Evolutionary conservation across 1,140 invertebrate species (phyloP).

Genomic region (Nylanderia fulva): DNA sequence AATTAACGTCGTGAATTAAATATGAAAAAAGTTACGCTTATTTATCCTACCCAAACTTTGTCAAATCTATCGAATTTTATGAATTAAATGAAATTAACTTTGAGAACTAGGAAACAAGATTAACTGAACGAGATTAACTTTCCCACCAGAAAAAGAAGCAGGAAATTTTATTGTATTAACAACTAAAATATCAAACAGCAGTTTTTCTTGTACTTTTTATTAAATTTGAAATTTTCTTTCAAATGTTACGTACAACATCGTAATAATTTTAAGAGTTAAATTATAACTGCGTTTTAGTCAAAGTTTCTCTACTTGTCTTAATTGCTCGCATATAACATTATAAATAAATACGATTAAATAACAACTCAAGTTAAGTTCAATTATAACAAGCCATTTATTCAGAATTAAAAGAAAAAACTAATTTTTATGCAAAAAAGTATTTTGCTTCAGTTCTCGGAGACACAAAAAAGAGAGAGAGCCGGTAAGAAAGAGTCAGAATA

Average conservation of each 20-base stretch:
- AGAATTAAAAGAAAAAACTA: background rate
- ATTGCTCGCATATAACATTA: background rate
- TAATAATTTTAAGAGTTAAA: constrained; percentile 16
- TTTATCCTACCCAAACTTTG: background rate
- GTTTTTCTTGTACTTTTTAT: constrained; percentile 10
- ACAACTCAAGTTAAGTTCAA: background rate
- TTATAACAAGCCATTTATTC: background rate
- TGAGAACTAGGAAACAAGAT: constrained; percentile 25
- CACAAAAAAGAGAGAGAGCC: background rate
- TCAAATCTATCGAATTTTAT: constrained; percentile 43
- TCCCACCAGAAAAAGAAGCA: background rate
- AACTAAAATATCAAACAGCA: constrained; percentile 19
- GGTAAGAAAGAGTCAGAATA: constrained; percentile 25
- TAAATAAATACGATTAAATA: constrained; percentile 4
- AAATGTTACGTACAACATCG: background rate
- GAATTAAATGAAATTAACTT: constrained; percentile 29
- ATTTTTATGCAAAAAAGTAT: background rate
- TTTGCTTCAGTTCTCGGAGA: background rate
- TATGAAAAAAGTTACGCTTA: background rate
- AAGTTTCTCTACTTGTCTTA: background rate
- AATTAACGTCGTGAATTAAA: background rate
- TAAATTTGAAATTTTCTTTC: constrained; percentile 13
- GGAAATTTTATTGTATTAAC: constrained; percentile 24
- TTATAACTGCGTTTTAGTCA: background rate
- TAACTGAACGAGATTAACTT: constrained; percentile 41